Evolutionary conservation across 2,113 vertebrate genomes (phyloP).

Genomic region (Thamnaconus septentrionalis): DNA sequence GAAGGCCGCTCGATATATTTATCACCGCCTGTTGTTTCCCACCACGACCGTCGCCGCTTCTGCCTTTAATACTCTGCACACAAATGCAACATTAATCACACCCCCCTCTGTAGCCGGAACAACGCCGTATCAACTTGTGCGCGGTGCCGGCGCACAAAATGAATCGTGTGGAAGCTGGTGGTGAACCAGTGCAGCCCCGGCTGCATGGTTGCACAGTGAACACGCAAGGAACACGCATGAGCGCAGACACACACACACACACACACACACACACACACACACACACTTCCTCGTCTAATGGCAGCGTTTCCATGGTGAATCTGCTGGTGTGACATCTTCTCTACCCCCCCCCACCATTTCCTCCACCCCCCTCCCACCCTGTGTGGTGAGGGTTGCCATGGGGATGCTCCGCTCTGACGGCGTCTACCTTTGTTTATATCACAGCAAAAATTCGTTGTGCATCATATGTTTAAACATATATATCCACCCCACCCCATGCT

Average conservation of each 20-base stretch:
- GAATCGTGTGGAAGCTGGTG: not conserved
- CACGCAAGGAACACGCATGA: not conserved
- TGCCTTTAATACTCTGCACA: not conserved
- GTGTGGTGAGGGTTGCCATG: slow-evolving; percentile 68
- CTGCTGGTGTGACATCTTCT: slow-evolving; percentile 70
- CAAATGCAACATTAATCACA: not conserved
- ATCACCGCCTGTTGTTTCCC: not conserved
- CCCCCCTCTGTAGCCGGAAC: not conserved
- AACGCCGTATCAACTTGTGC: too few species aligned
- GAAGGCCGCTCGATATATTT: not conserved
- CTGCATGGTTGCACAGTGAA: too few species aligned
- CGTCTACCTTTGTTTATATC: slow-evolving; percentile 38
- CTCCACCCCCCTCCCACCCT: slow-evolving; percentile 28
- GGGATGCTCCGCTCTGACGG: slow-evolving; percentile 65
- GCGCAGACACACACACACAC: not conserved
- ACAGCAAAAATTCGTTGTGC: not conserved
- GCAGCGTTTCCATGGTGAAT: slow-evolving; percentile 76
- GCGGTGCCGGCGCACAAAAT: not conserved
- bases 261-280: not conserved
- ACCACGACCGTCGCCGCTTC: not conserved
- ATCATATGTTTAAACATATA: not conserved
- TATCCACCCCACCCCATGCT: too few species aligned
- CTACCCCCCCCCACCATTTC: not conserved
- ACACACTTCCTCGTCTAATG: slow-evolving; percentile 61
- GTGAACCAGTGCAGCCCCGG: too few species aligned